phyloP scores from a whole-genome alignment of 1,140 invertebrate species.

The Artemia franciscana region DNA sequence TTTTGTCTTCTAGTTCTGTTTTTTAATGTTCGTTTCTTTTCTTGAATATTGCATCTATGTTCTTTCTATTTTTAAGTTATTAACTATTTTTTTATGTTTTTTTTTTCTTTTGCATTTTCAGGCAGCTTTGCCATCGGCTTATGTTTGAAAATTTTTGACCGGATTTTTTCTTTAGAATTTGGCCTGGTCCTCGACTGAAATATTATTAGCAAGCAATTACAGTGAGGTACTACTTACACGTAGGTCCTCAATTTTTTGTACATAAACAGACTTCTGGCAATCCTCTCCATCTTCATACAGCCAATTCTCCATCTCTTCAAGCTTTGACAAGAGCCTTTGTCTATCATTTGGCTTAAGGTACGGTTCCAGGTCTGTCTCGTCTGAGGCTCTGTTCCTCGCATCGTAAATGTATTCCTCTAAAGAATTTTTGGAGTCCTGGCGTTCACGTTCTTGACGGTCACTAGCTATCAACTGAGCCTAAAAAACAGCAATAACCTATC shows the following conservation, averaged over 20 bases:
- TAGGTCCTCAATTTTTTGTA: constrained; percentile 34
- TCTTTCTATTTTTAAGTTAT: no score
- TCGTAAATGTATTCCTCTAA: constrained; percentile 98
- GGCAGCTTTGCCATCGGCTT: neutral
- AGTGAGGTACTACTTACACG: constrained; percentile 32
- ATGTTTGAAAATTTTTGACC: constrained; percentile 1
- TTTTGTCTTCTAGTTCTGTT: no score
- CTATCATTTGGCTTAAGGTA: constrained; percentile 42
- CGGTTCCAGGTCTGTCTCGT: constrained; percentile 44
- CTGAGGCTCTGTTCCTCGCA: constrained; percentile 52
- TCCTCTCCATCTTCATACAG: constrained; percentile 85
- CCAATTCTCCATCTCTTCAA: constrained; percentile 83
- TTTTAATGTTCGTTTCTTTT: no score
- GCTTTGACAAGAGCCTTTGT: constrained; percentile 33
- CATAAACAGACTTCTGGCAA: constrained; percentile 57
- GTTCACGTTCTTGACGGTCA: constrained; percentile 78
- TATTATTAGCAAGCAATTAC: no score
- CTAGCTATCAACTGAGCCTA: constrained; percentile 61
- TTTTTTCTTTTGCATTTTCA: neutral
- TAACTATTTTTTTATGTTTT: no score
- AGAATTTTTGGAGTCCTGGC: constrained; percentile 80
- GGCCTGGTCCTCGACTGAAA: no score
- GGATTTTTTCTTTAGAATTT: no score
- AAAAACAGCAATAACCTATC: constrained; percentile 14
- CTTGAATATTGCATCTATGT: no score